Conservation (phyloP, 2,797 vertebrate species). For the Ptychadena robeensis region DNA sequence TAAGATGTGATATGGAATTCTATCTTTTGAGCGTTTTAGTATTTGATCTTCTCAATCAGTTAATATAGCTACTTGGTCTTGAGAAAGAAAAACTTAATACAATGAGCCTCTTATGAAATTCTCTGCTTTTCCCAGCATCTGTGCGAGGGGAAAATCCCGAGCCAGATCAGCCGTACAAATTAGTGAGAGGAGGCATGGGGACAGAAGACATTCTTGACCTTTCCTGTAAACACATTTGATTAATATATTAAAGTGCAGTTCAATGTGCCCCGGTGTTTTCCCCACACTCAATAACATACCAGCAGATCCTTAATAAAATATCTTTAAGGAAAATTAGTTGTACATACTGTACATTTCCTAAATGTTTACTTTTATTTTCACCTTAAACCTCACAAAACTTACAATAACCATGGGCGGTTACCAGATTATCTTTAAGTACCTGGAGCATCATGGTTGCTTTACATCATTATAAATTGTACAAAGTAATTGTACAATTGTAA, state of each 20-base stretch:
- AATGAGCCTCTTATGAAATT: conserved; percentile 31
- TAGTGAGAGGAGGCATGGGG: background rate
- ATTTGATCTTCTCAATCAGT: background rate
- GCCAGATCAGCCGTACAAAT: conserved; percentile 5
- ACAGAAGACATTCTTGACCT: background rate
- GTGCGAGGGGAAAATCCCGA: conserved; percentile 36
- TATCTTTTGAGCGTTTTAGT: background rate
- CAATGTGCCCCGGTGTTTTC: background rate
- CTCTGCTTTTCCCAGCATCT: conserved; percentile 12
- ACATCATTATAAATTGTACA: too few relatives aligned
- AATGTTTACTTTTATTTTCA: too few relatives aligned
- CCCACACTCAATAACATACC: background rate
- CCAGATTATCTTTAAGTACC: too few relatives aligned
- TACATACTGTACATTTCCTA: too few relatives aligned
- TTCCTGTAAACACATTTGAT: background rate
- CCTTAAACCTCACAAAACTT: too few relatives aligned
- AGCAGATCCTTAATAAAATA: too few relatives aligned
- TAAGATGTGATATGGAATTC: too few relatives aligned
- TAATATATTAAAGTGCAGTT: background rate
- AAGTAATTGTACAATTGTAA: too few relatives aligned
- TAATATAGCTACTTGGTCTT: background rate
- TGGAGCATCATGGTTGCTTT: too few relatives aligned
- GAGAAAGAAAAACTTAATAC: background rate
- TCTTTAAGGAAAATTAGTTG: too few relatives aligned
- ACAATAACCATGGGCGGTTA: too few relatives aligned